These are phyloP conservation scores for Steinernema hermaphroditum DNA, from an alignment of 2,888 invertebrate genomes.

Conservation along the genomic window DNA sequence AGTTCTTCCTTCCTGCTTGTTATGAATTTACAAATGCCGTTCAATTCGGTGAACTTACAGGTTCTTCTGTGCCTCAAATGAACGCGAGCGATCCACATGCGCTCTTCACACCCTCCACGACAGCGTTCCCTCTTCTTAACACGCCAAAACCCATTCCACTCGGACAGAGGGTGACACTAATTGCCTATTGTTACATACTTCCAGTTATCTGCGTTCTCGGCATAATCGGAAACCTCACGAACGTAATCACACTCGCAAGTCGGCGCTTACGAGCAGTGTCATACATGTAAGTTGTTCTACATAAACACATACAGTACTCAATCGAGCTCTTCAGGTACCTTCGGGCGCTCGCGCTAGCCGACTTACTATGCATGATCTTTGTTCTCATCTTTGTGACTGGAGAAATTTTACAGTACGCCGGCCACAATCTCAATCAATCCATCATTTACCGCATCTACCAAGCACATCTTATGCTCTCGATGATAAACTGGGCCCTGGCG, in stretches of 20 bases:
- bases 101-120: conserved; percentile 9
- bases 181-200: conserved; percentile 66
- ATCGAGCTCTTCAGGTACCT: conserved; percentile 48
- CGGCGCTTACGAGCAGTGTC: conserved; percentile 63
- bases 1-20: no score
- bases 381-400: conserved; percentile 60
- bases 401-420: conserved; percentile 52
- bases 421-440: conserved; percentile 39
- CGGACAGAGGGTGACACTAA: conserved; percentile 26
- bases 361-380: conserved; percentile 66
- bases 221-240: conserved; percentile 61
- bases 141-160: conserved; percentile 28
- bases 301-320: no score
- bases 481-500: conserved; percentile 66
- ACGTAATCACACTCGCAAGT: conserved; percentile 63
- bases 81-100: neutral
- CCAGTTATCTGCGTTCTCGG: conserved; percentile 63
- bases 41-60: neutral
- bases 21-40: no score
- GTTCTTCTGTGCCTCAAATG: conserved; percentile 26
- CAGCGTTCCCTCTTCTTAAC: conserved; percentile 40
- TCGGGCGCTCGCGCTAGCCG: conserved; percentile 57
- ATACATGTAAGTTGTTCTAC: conserved; percentile 48
- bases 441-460: conserved; percentile 42
- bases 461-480: conserved; percentile 62